Evolutionary conservation across 2,888 invertebrate species (phyloP), one percentile per base, ranked within the genome.

Genomic region (Latrodectus hesperus): DNA sequence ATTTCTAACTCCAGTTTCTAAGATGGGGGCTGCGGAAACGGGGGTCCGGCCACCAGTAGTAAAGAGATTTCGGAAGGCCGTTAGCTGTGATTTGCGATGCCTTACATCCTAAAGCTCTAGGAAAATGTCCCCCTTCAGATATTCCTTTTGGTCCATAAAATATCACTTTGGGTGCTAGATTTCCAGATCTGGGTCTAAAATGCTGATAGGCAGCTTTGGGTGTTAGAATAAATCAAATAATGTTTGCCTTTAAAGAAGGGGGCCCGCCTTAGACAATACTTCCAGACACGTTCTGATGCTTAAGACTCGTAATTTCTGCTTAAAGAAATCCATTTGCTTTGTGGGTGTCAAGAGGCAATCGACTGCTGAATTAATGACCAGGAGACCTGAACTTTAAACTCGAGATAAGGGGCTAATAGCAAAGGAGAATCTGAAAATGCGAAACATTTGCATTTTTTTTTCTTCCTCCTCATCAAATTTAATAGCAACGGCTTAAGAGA

Each of bases 81-180:
- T 84, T 84, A 65, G 78, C 51, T 67, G 84, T 84, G 84, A 84
- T 84, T 84, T 84, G 84, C 84, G 84, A 78, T 77, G 71, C 72
- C 77, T 84, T 65, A 38, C 76, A 70, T 65, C 73, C 71, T 76
- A 76, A 82, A 81, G 64, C 64, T 12, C 26, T 51, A 14, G 60
- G 68, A 76, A 68, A 74, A 74, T 53, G 67, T 72, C 55, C 73
- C 76, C 53, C 52, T 67, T 78, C 78, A 70, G 67, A 78, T 78
- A 78, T 84, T 84, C 84, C 77, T 78, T 84, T 78, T 84, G 83
- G 77, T 84, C 65, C 78, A 84, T 84, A 84, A 84, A 84, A 84
- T 84, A 84, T 84, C 78, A 84, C 78, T 84, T 71, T 84, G 70
- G 78, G 73, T 67, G 49, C 77, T 84, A 84, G 72, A 77, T 78